Evolutionary conservation across 1,140 invertebrate species (phyloP), one percentile per base, ranked within the genome.

Genomic region (Drosophila novamexicana): DNA sequence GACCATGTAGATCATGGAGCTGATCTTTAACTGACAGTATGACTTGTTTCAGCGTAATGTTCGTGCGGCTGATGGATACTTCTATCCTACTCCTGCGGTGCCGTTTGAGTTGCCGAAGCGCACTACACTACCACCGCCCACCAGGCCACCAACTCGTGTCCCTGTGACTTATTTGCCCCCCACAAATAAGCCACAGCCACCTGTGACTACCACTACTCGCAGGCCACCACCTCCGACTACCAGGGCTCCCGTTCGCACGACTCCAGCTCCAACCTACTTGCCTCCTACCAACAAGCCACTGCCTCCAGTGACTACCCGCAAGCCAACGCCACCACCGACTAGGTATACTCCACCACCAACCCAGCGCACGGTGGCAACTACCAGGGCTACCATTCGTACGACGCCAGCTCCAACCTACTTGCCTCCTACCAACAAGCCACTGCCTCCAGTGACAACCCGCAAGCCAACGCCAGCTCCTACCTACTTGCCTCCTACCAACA

Each of bases 61-160:
- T 52, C 90, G 91, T 66, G 91, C 71, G 18, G 76, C 84, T 40
- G 77, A 89, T 7, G 91, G 91, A 9, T 92, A 92, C 54, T 73
- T 76, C 49, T 92, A 92, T 54, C 91, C 91, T 37, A n/a, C 57
- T 18, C 91, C 91, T 7, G 39, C 72, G 12, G 81, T 90, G 12
- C 90, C 90, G 61, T 91, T 91, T 69, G 86, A 81, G 44, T 54
- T 89, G 75, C 84, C 84, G 22, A 22, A 22, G 22, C 82, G 82
- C 56, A 73, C 79, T 40, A 86, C 71, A 49, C 53, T 22, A 12
- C 74, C 73, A 9, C 85, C 90, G 12, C 56, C 64, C 0, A 91
- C 85, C 9, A 64, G 70, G 47, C 73, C 81, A 16, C 79, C 81
- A 44, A 75, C 64, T 66, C 56, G 70, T 62, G 7, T 50, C 47